Evolutionary conservation across 2,888 invertebrate species (phyloP), one percentile per base, ranked within the genome.

Genomic region (Eucera pruinosa): DNA sequence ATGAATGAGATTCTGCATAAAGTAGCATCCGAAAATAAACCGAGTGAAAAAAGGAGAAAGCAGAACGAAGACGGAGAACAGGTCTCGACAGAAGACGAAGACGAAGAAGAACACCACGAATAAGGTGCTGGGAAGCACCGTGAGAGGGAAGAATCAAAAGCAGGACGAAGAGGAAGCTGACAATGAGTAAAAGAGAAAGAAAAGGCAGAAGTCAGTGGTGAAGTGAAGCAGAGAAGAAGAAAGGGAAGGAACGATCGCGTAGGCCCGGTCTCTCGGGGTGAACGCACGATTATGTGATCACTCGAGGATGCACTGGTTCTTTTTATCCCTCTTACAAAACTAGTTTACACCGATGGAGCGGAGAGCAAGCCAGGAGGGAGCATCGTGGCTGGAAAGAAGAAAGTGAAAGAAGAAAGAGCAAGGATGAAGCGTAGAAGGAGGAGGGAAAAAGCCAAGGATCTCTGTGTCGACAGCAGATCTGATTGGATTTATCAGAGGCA

Each of bases 231-330:
- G 33, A 48, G 81, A 73, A 76, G 70, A 70, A 71, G 78, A 75
- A 60, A 76, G 80, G 65, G 80, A 54, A 76, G 78, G 69, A 77
- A 85, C 80, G 80, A 86, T 77, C 71, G 86, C 77, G 77, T 78
- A 85, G 83, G 80, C 81, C 81, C 75, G 80, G 60, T 65, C 58
- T 58, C 58, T 33, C 68, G 86, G 87, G 90, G 90, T 90, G 89
- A 90, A 90, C 85, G 90, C 87, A 90, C 90, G 90, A 90, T 90
- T 90, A 90, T 90, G 89, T 89, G 90, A 90, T 90, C 90, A 90
- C 86, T 87, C 85, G 84, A 89, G 89, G 89, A 90, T 89, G 89
- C 87, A 86, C 87, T 78, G 55, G 72, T 82, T 84, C 82, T 79
- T 85, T 84, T 82, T 84, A 83, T 85, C 78, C 78, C 79, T 84